Evolutionary conservation across 1,140 invertebrate species (phyloP).

Genomic region (Bombus confusus): DNA sequence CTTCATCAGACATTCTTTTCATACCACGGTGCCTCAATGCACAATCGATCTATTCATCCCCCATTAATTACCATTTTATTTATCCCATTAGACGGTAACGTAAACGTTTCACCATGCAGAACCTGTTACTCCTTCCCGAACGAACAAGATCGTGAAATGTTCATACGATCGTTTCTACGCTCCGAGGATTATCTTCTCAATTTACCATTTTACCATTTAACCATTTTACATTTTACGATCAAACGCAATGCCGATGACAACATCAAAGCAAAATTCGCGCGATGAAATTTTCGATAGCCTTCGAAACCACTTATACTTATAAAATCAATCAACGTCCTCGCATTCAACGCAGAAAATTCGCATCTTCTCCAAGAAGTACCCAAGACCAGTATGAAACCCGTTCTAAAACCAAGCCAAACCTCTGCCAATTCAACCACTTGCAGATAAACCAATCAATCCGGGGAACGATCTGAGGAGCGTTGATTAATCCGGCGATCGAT

Average conservation of each 20-base stretch:
- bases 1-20: slow-evolving; percentile 16
- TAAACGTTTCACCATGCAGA: background rate
- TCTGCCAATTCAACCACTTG: background rate
- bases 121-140: background rate
- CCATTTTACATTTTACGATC: too few relatives aligned
- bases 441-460: background rate
- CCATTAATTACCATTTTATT: slow-evolving; percentile 11
- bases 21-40: background rate
- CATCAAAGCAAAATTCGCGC: too few relatives aligned
- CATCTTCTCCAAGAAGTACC: background rate
- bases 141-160: too few relatives aligned
- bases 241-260: too few relatives aligned
- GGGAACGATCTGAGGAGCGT: background rate
- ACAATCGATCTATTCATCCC: slow-evolving; percentile 16
- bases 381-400: too few relatives aligned
- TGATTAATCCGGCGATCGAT: slow-evolving; percentile 4
- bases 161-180: too few relatives aligned
- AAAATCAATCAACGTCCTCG: background rate
- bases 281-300: too few relatives aligned
- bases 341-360: background rate
- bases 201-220: too few relatives aligned
- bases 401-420: background rate
- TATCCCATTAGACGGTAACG: background rate
- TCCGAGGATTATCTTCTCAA: background rate
- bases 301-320: too few relatives aligned